A percentile compares a stretch with the other conserved stretches of the same genome.
phyloP scores from a whole-genome alignment of 1,140 invertebrate species.

The Megathymus violae region DNA sequence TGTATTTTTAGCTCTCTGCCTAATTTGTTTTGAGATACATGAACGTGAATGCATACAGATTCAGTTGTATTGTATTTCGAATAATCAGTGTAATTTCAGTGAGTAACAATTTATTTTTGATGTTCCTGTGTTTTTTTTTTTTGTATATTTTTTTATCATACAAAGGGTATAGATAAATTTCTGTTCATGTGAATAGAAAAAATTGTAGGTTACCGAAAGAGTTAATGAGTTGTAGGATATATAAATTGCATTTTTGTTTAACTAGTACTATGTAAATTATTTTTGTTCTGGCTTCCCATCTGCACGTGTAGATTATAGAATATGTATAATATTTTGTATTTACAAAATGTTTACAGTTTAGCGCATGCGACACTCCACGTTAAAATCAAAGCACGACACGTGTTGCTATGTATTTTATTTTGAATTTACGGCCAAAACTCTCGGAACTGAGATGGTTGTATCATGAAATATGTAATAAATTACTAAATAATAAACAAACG shows the following conservation, averaged over 20 bases:
- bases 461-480: conserved; percentile 3
- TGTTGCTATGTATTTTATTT: conserved; percentile 40
- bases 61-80: conserved; percentile 31
- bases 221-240: conserved; percentile 2
- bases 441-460: conserved; percentile 20
- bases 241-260: conserved; percentile 23
- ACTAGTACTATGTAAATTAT: conserved; percentile 1
- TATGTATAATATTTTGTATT: no score
- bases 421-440: conserved; percentile 32
- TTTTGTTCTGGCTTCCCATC: conserved; percentile 2
- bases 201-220: conserved; percentile 7
- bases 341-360: background rate
- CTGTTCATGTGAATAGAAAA: conserved; percentile 7
- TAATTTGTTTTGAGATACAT: conserved; percentile 29
- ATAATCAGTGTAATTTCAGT: conserved; percentile 26
- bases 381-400: conserved; percentile 29
- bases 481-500: background rate
- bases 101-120: conserved; percentile 38
- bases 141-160: conserved; percentile 24
- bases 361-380: background rate
- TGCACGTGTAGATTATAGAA: background rate
- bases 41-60: conserved; percentile 37
- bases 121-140: conserved; percentile 44
- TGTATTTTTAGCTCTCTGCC: conserved; percentile 58
- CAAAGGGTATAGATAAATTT: background rate